phyloP scores from a whole-genome alignment of 2,797 vertebrate genomes.

The Cygnus olor region DNA sequence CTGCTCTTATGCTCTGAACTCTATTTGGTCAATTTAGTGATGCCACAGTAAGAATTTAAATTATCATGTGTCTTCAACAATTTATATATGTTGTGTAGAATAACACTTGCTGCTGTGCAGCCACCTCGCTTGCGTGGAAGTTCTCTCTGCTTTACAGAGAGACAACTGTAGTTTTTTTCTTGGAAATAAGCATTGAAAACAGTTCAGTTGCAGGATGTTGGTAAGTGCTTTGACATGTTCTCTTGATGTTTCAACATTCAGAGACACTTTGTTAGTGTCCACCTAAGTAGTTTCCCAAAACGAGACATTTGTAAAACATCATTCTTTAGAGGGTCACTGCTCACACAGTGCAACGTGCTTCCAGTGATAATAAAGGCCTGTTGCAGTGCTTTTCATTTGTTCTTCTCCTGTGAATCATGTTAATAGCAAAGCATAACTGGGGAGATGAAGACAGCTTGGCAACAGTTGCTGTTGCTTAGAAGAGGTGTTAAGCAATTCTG shows the following conservation, averaged over 20 bases:
- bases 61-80: neutral
- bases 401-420: neutral
- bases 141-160: neutral
- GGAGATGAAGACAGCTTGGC: neutral
- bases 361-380: neutral
- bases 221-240: neutral
- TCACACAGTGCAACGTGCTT: neutral
- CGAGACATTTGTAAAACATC: neutral
- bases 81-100: neutral
- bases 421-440: neutral
- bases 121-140: neutral
- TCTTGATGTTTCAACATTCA: neutral
- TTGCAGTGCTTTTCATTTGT: conserved; percentile 12
- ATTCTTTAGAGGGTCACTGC: neutral
- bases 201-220: neutral
- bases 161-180: neutral
- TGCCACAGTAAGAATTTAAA: neutral
- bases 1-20: neutral
- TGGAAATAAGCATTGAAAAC: neutral
- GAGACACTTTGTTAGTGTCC: neutral
- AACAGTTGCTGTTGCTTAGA: neutral
- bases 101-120: neutral
- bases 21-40: neutral
- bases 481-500: neutral
- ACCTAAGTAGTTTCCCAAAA: neutral